Base-by-base conservation (phyloP, 1,140 invertebrate genomes). In the Halictus rubicundus region DNA sequence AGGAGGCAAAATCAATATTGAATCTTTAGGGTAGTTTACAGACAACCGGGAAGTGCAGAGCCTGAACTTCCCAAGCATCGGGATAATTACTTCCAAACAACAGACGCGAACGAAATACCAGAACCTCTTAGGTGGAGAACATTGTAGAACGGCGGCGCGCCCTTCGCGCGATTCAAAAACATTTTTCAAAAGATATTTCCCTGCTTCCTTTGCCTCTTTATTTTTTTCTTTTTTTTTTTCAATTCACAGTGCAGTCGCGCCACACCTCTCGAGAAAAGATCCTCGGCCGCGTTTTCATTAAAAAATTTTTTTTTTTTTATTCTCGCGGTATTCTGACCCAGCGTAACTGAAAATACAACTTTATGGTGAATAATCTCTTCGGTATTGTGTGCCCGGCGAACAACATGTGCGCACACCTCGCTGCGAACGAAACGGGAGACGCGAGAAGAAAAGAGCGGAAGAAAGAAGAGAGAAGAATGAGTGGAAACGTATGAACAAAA, bases 311-410 rank as follows among this genome's bases (percentile, higher is more conserved):
- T 14, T 3, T 68, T 19, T 39, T 39, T 60, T 46, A 39, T 27
- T 59, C 54, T 49, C 59, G 32, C 59, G 59, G 54, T 21, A 46
- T 25, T 39, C 57, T 52, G 52, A 59, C 63, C 69, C 19, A 42
- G 42, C 4, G 54, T 32, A 57, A 61, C 65, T 52, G 49, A 65
- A 78, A 78, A 84, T 82, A 69, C 69, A 78, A 84, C 66, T 77
- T 68, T 78, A 79, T 65, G 54, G 52, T 25, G 70, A 54, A 79
- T 82, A 70, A 82, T 52, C 80, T 70, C 52, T 27, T 16, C 42
- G 46, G 19, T 37, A 49, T 71, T 74, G 60, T 71, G 32, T 54
- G n/a, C 59, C 63, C 60, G 49, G 37, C 27, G 27, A 23, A 32
- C 70, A 32, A 66, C n/a, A 37, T 23, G 39, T 70, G 54, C 25